Base-by-base conservation (phyloP, 1,140 invertebrate species). In the Archivesica marissinica region DNA sequence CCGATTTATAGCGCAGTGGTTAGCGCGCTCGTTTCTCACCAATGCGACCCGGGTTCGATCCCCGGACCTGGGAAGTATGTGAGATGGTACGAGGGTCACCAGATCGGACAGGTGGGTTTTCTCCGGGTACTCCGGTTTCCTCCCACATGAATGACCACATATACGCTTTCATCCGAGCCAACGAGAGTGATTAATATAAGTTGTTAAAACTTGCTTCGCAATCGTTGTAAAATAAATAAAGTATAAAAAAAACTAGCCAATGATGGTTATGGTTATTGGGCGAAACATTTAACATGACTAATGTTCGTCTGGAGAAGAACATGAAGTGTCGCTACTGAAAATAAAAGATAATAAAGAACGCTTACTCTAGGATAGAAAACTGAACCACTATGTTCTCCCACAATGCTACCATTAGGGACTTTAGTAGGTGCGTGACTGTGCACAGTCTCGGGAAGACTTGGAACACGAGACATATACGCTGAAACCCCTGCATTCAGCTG, bases 401-500 rank as follows among this genome's bases (percentile, higher is more conserved):
- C 41, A 47, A 70, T 28, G 39, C 39, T 70, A 35, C 59, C 59
- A 11, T 30, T 35, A 1, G 59, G 38, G n/a, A 64, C 1, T 64
- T 64, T 64, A 17, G 1, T 30, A 15, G 30, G 3, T 20, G 1
- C 23, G 2, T 33, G 59, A 17, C 25, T 25, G 38, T 72, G 74
- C 38, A 56, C 20, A 9, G 66, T 82, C 35, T 83, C 80, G 25
- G 80, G 80, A 2, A 83, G 41, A 35, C 68, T 74, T 35, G 68
- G 80, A 9, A 83, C 68, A 0, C 68, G 41, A 0, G 80, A 59
- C 1, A 83, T 39, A 41, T 83, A 83, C 9, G 68, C 70, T 33
- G 80, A 70, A 15, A 83, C 54, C 25, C 68, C 68, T 0, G 80
- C 30, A 23, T 83, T 68, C 11, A 83, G 80, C 54, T 83, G 68